phyloP scores from a whole-genome alignment of 2,797 vertebrate species.

The Clarias platycephalus region DNA sequence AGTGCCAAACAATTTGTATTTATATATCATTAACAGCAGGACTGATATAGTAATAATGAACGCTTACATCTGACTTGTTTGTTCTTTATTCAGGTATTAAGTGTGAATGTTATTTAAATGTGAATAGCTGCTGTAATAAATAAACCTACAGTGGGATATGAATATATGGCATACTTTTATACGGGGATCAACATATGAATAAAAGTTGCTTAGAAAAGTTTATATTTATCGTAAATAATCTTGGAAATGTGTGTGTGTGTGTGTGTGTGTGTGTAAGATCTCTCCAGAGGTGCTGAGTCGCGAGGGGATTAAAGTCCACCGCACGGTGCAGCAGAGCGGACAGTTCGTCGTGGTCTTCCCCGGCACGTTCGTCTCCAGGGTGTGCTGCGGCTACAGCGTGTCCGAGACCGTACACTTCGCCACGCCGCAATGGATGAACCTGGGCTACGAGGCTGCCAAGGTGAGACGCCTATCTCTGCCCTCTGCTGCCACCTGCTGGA shows the following conservation, averaged over 20 bases:
- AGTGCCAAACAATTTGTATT: no score
- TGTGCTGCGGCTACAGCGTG: constrained; percentile 98
- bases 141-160: background rate
- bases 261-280: constrained; percentile 81
- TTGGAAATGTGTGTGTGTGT: background rate
- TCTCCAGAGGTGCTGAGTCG: constrained; percentile 96
- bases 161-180: background rate
- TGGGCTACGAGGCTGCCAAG: constrained; percentile 97
- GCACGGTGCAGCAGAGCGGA: constrained; percentile 93
- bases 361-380: constrained; percentile 95
- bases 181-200: background rate
- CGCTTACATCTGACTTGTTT: background rate
- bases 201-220: background rate
- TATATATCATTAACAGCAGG: no score
- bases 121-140: background rate
- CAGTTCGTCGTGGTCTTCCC: constrained; percentile 98
- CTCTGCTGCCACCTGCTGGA: constrained; percentile 59
- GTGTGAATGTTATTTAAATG: background rate
- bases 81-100: background rate
- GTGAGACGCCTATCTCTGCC: constrained; percentile 67
- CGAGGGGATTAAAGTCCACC: constrained; percentile 95
- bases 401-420: constrained; percentile 99
- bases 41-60: background rate
- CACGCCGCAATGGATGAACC: constrained; percentile 96
- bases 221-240: background rate